These are phyloP conservation scores for Thermophis baileyi DNA, from an alignment of 2,113 vertebrate genomes.

Conservation along the genomic window DNA sequence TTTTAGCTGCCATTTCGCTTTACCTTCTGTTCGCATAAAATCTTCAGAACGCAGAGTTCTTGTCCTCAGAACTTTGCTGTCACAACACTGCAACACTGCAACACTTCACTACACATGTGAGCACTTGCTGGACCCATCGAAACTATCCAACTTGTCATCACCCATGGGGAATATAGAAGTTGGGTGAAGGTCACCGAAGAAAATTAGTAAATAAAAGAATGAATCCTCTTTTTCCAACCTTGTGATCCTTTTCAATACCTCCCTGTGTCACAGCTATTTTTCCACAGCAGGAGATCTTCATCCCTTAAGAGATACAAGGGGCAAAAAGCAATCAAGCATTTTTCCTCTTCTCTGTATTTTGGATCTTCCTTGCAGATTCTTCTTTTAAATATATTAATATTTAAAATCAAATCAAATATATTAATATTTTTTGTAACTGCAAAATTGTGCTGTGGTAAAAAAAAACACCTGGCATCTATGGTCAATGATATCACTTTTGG, in stretches of 20 bases:
- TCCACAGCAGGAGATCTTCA: background rate
- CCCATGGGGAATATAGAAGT: too few relatives aligned
- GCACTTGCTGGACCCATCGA: background rate
- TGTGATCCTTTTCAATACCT: too few relatives aligned
- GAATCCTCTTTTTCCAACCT: background rate
- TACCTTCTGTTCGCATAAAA: background rate
- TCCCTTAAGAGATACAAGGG: background rate
- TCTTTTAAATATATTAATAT: background rate
- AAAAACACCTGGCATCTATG: background rate
- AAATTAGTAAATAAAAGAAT: background rate
- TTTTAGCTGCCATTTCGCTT: background rate
- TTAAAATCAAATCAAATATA: background rate
- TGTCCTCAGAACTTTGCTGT: background rate
- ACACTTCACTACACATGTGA: background rate
- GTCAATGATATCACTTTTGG: background rate
- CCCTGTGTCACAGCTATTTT: background rate
- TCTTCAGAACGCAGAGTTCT: background rate
- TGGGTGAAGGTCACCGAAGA: background rate
- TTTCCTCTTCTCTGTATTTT: background rate
- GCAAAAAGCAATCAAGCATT: background rate
- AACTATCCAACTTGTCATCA: background rate
- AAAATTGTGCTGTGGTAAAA: background rate
- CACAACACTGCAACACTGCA: background rate
- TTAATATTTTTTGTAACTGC: background rate
- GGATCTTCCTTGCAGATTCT: background rate